Base-by-base conservation (phyloP, 2,888 invertebrate species). In the Scrobipalpa atriplicella region DNA sequence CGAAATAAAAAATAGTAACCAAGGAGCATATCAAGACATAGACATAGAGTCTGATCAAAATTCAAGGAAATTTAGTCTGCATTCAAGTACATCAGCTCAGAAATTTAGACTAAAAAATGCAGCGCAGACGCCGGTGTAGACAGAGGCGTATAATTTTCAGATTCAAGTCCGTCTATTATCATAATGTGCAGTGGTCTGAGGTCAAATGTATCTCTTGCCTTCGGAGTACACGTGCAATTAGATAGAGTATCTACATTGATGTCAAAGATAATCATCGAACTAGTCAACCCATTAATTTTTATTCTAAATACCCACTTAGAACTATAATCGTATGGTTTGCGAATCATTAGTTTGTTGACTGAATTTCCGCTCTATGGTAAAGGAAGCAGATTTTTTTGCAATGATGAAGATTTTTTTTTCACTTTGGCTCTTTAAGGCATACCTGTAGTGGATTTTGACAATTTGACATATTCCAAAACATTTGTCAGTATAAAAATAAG, bases 61-160 rank as follows among this genome's bases (percentile, higher is more conserved):
- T 92, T 92, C 92, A 92, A 92, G 90, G 91, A 91, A 91, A 90
- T 89, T 86, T 78, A 85, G 87, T 90, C 86, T 90, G 91, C 90
- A 91, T 79, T 86, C 83, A 86, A 90, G 89, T 89, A 90, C 89
- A 89, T 87, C 82, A 81, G 77, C 80, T 75, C 72, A 79, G 79
- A 86, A 87, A 86, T 87, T 88, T 85, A 88, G 84, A 86, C 87
- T 76, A 89, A 89, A 90, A 90, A 92, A 92, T 92, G 91, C 90
- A 90, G 91, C 90, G 89, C 84, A 89, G 90, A 89, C 87, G 78
- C 70, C 73, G 79, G 74, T 78, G 76, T 84, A 81, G 84, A 87
- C 81, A 71, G 19, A 72, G 78, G 68, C 78, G 91, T 75, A 92
- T 92, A 92, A 91, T 90, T 89, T 90, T 90, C 76, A 90, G 85